Conservation (phyloP, 2,888 invertebrate genomes). For the Nomada fabriciana region DNA sequence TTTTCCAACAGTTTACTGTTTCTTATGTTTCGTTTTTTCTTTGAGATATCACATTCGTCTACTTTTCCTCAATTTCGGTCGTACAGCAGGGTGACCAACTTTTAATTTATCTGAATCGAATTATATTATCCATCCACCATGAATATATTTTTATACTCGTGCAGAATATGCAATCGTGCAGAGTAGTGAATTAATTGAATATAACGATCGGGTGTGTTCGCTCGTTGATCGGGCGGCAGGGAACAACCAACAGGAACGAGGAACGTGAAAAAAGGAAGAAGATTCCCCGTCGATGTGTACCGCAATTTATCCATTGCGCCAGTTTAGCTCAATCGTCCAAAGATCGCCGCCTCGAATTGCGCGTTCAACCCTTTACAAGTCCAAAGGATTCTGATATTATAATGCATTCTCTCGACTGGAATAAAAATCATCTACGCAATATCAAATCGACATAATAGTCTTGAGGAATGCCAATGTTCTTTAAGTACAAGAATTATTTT, state of each 20-base stretch:
- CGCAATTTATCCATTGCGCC: constrained; percentile 80
- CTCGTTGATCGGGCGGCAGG: constrained; percentile 39
- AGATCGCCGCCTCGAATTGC: constrained; percentile 51
- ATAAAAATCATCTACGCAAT: not conserved
- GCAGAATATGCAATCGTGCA: too few relatives aligned
- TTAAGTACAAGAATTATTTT: not conserved
- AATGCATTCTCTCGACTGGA: not conserved
- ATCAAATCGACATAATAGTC: not conserved
- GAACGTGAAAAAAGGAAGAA: constrained; percentile 57
- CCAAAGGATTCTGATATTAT: constrained; percentile 20
- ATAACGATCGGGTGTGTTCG: constrained; percentile 65
- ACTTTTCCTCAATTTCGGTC: not conserved
- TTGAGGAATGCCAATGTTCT: too few relatives aligned
- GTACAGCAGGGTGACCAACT: too few relatives aligned
- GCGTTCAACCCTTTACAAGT: constrained; percentile 26
- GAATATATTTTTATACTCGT: not conserved
- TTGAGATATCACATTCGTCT: not conserved
- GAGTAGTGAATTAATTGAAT: constrained; percentile 66
- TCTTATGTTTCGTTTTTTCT: too few relatives aligned
- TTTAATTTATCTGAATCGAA: not conserved
- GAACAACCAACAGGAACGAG: constrained; percentile 41
- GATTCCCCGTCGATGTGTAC: constrained; percentile 53
- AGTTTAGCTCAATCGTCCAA: constrained; percentile 76
- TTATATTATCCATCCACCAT: not conserved
- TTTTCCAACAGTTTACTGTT: not conserved